Conservation (phyloP, 2,888 invertebrate species). For the Zaprionus obscuricornis region DNA sequence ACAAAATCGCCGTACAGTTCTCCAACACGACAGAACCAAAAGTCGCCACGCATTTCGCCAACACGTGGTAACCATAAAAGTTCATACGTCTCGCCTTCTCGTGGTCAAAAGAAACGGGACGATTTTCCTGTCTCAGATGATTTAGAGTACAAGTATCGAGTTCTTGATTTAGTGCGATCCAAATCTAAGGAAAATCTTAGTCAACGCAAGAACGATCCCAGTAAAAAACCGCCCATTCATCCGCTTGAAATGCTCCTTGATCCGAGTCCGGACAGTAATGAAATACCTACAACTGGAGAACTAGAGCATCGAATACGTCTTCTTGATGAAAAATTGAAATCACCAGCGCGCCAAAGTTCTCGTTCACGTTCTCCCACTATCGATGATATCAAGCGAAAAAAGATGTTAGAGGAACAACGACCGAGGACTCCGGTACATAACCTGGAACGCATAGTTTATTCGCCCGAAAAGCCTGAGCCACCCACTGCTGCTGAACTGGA, state of each 20-base stretch:
- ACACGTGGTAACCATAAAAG: constrained; percentile 41
- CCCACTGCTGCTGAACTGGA: constrained; percentile 79
- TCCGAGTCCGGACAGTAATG: constrained; percentile 73
- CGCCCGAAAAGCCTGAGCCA: constrained; percentile 66
- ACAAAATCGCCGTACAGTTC: constrained; percentile 45
- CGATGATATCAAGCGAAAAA: constrained; percentile 69
- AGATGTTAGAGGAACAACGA: constrained; percentile 57
- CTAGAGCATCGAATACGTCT: constrained; percentile 79
- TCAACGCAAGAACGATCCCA: constrained; percentile 57
- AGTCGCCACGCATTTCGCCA: constrained; percentile 62
- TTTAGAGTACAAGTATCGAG: constrained; percentile 73
- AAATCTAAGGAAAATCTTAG: constrained; percentile 66
- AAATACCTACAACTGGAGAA: constrained; percentile 80
- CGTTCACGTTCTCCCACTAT: constrained; percentile 74
- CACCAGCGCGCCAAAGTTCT: constrained; percentile 61
- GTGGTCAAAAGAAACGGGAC: constrained; percentile 42
- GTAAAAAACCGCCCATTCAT: constrained; percentile 73
- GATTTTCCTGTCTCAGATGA: constrained; percentile 66
- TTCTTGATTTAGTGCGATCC: constrained; percentile 70
- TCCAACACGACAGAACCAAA: constrained; percentile 48
- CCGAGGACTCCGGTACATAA: constrained; percentile 67
- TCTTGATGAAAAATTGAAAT: constrained; percentile 68
- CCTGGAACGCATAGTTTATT: constrained; percentile 66
- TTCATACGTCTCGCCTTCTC: constrained; percentile 60
- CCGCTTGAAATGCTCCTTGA: constrained; percentile 80